Conservation (phyloP, 2,113 vertebrate genomes). For the Vidua chalybeata region DNA sequence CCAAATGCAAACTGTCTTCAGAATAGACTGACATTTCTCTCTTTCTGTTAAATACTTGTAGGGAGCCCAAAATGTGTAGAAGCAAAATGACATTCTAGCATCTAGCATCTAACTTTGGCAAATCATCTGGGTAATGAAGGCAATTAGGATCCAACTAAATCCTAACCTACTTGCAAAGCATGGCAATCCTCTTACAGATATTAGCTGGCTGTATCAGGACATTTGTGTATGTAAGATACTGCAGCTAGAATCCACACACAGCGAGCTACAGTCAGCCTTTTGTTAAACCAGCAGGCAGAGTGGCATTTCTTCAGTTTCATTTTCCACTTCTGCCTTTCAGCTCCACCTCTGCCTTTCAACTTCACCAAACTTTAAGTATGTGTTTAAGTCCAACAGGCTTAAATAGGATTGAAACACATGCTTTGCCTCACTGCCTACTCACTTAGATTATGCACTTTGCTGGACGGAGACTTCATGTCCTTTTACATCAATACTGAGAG, state of each 20-base stretch:
- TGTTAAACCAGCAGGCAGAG: not conserved
- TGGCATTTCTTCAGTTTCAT: not conserved
- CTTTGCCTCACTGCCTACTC: not conserved
- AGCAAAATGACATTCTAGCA: not conserved
- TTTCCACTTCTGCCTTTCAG: not conserved
- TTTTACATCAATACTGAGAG: not conserved
- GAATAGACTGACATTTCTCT: not conserved
- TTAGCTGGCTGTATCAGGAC: not conserved
- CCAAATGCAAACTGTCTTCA: not conserved
- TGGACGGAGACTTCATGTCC: not conserved
- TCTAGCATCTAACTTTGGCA: not conserved
- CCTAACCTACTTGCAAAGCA: not conserved
- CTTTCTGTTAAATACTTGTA: not conserved
- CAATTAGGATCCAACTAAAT: not conserved
- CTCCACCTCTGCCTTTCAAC: not conserved
- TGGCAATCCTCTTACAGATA: not conserved
- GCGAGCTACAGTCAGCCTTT: fast-evolving
- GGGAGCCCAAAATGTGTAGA: not conserved
- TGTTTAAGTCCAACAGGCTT: not conserved
- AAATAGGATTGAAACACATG: not conserved
- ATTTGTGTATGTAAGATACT: not conserved
- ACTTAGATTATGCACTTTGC: not conserved
- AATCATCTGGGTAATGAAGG: not conserved
- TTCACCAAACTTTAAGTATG: not conserved
- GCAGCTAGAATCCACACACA: not conserved